Evolutionary conservation across 2,113 vertebrate species (phyloP).

Genomic region (Loxodonta africana): DNA sequence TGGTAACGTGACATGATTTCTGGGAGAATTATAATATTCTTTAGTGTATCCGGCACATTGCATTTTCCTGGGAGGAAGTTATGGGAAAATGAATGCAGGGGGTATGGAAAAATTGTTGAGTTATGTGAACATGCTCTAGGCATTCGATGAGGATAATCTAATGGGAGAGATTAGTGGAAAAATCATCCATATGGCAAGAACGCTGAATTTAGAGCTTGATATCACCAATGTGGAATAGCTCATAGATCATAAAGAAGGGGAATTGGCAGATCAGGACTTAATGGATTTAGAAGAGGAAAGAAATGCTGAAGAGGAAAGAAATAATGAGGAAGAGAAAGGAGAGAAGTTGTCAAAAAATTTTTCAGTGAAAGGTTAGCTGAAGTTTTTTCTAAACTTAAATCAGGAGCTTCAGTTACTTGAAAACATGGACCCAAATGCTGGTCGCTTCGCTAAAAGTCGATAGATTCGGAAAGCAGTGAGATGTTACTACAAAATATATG

Average conservation of each 20-base stretch:
- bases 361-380: neutral
- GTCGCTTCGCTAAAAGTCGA: no score
- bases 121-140: neutral
- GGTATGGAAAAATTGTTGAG: neutral
- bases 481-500: neutral
- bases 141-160: neutral
- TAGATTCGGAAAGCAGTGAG: no score
- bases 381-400: neutral
- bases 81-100: neutral
- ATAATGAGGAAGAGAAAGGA: neutral
- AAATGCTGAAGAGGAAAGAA: neutral
- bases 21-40: neutral
- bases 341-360: neutral
- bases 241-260: neutral
- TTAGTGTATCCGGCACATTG: neutral
- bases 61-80: neutral
- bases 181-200: neutral
- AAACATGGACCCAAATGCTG: neutral
- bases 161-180: neutral
- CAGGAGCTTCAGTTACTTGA: neutral
- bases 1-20: neutral
- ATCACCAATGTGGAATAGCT: neutral
- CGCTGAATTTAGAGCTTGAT: neutral
- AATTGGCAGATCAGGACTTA: neutral
- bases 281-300: neutral